Base-by-base conservation (phyloP, 2,888 invertebrate species). In the Pemphredon lugubris region DNA sequence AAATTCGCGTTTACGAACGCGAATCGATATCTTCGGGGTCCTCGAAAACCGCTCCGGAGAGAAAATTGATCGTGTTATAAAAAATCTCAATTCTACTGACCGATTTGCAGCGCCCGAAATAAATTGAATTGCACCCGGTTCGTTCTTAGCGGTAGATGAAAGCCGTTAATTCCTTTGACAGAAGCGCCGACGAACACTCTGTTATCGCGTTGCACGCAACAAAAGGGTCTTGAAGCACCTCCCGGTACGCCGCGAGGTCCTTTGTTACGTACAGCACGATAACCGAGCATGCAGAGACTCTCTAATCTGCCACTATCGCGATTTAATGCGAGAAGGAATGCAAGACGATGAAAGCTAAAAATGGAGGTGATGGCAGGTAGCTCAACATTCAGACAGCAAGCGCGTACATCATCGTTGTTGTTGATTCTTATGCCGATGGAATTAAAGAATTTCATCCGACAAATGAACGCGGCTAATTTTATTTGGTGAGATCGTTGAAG, bases 301-400 rank as follows among this genome's bases (percentile, higher is more conserved):
- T 26, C 32, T 55, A 37, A 70, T 73, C 70, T 47, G 5, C 50
- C 53, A 44, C 55, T 75, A 77, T 73, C 69, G 72, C 65, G 51
- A 70, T 60, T 58, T 64, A 61, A 67, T 63, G 53, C 75, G 61
- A 55, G 65, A 26, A 77, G 77, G 75, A 80, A 77, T 68, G 67
- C 71, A 58, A 45, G 45, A 47, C 47, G 34, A 59, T 16, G 50
- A 26, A 42, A 48, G 42, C 39, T 47, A 7, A 37, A 58, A 34
- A 47, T 51, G 9, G 34, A 9, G 50, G 45, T 34, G 50, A 64
- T 14, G 34, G 65, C 50, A 74, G 61, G 73, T 54, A 60, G 32
- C 30, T 44, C 55, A 16, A 42, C 21, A 13, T 30, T 18, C 42
- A 21, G 23, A 34, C 54, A 13, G 23, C 47, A 60, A 47, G 53